A percentile compares a stretch with the other conserved stretches of the same genome.
Conservation (phyloP, 2,113 vertebrate genomes). For the Pimephales promelas region DNA sequence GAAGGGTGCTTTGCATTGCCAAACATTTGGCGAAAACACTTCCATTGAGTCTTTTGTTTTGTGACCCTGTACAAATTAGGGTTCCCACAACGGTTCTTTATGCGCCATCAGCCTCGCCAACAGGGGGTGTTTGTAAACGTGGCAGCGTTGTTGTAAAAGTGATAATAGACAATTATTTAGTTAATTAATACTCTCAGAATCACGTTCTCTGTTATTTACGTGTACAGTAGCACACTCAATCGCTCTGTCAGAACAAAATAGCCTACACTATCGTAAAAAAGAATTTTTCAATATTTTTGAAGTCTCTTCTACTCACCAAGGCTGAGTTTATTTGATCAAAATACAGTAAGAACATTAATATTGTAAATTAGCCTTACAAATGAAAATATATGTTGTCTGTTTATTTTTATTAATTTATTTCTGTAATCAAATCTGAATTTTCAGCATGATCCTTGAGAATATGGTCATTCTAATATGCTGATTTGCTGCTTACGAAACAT, state of each 20-base stretch:
- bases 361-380: background rate
- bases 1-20: constrained; percentile 66
- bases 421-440: no score
- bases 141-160: constrained; percentile 32
- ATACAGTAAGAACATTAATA: background rate
- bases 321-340: background rate
- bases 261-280: no score
- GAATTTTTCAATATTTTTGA: no score
- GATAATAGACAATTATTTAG: constrained; percentile 45
- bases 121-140: constrained; percentile 47
- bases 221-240: background rate
- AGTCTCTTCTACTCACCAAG: background rate
- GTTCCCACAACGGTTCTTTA: constrained; percentile 50
- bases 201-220: background rate
- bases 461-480: background rate
- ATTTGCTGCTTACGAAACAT: background rate
- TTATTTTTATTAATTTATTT: no score
- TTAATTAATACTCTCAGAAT: constrained; percentile 52
- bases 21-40: constrained; percentile 62
- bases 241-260: background rate
- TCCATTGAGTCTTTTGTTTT: constrained; percentile 49
- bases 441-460: background rate
- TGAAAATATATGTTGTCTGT: no score
- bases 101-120: constrained; percentile 10
- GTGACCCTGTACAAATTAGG: constrained; percentile 51